Base-by-base conservation (phyloP, 2,888 invertebrate species). In the Ligdia adustata region DNA sequence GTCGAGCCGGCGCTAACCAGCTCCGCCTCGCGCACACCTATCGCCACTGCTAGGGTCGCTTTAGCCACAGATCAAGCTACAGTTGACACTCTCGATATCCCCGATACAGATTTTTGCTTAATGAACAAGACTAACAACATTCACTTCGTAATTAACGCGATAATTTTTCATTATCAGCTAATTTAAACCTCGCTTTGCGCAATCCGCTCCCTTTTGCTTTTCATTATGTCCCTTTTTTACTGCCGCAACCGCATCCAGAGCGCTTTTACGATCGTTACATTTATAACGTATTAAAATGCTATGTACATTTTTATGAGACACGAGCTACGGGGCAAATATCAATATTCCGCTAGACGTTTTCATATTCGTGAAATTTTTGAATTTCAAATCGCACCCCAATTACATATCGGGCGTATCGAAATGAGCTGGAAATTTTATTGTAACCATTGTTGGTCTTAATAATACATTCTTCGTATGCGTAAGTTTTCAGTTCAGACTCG, bases 121-220 rank as follows among this genome's bases (percentile, higher is more conserved):
- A 79, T 72, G 72, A 80, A 76, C 79, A 72, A 60, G 79, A 68
- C 69, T 68, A 72, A 71, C 82, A 78, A 83, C 83, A 83, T 83
- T 85, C 82, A 81, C 82, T 79, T 68, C 60, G 72, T 73, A 75
- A 76, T 75, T 77, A 75, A 60, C 68, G 72, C 75, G 70, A 74
- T 72, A 75, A 50, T 57, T 71, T 72, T 73, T 75, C 73, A 79
- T 78, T 78, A 77, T 67, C 73, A 68, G 66, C 64, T 69, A 63
- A 72, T 73, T 70, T 69, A 69, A 69, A 61, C 66, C 53, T 56
- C 58, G 55, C 56, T 67, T 63, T 69, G 57, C 64, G 52, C 45
- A 60, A 59, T 53, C 35, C 20, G 33, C 42, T 38, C 28, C 47
- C 35, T 56, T 57, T 56, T 57, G 50, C 48, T 52, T 56, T 53